Conservation (phyloP, 1,140 invertebrate species). For the Calephelis virginiensis region DNA sequence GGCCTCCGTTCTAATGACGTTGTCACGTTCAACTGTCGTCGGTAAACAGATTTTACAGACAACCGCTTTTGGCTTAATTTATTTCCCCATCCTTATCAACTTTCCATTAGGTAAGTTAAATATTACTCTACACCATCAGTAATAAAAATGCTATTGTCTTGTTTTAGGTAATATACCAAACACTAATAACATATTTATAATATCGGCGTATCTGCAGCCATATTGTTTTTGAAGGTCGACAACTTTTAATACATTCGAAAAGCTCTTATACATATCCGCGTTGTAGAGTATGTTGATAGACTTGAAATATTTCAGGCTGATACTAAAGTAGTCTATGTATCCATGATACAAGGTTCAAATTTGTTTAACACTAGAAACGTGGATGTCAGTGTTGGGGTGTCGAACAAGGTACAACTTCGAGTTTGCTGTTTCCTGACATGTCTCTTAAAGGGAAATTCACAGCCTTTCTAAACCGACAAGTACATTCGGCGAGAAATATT, state of each 20-base stretch:
- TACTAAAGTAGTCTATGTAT: constrained; percentile 27
- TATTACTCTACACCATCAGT: too few relatives aligned
- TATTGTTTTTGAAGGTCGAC: constrained; percentile 54
- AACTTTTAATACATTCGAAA: constrained; percentile 60
- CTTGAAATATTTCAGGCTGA: constrained; percentile 19
- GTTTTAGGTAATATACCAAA: background rate
- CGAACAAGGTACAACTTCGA: constrained; percentile 42
- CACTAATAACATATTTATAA: background rate
- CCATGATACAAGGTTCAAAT: constrained; percentile 34
- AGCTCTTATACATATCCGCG: constrained; percentile 58
- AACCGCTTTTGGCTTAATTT: too few relatives aligned
- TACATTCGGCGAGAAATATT: background rate
- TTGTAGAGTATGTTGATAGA: constrained; percentile 38
- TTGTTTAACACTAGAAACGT: constrained; percentile 23
- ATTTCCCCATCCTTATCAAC: too few relatives aligned
- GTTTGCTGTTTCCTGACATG: constrained; percentile 43
- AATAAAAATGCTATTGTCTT: too few relatives aligned
- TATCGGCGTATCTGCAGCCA: constrained; percentile 9
- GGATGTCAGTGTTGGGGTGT: constrained; percentile 25
- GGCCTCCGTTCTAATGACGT: too few relatives aligned
- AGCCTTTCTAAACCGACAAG: constrained; percentile 33
- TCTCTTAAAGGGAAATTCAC: constrained; percentile 42
- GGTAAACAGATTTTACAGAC: too few relatives aligned
- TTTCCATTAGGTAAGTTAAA: too few relatives aligned
- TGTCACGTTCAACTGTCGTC: too few relatives aligned